Evolutionary conservation across 2,888 invertebrate genomes (phyloP).

Genomic region (Papilio demoleus): DNA sequence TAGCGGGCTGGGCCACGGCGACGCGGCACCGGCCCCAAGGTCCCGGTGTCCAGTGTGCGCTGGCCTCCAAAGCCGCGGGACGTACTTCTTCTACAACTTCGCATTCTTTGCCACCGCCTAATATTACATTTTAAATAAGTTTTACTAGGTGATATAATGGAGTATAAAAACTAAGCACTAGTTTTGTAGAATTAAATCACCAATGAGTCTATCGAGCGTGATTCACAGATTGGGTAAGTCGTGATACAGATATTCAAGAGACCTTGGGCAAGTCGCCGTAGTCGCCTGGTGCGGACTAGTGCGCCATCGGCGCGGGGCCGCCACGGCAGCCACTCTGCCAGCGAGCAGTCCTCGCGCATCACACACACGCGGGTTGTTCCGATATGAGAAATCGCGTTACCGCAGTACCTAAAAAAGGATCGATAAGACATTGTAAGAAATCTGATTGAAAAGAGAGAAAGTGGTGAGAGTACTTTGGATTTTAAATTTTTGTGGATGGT

Average conservation of each 20-base stretch:
- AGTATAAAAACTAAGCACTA: neutral
- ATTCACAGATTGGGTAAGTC: neutral
- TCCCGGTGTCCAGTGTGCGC: slow-evolving; percentile 82
- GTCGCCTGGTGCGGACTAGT: slow-evolving; percentile 70
- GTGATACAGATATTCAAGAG: slow-evolving; percentile 23
- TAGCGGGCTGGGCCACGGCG: slow-evolving; percentile 66
- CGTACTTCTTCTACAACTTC: slow-evolving; percentile 76
- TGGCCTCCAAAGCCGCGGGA: slow-evolving; percentile 72
- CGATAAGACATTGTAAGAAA: neutral
- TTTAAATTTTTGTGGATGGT: neutral
- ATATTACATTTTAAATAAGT: neutral
- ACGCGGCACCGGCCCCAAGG: slow-evolving; percentile 79
- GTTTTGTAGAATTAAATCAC: neutral
- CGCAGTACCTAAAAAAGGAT: slow-evolving; percentile 62
- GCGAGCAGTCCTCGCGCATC: slow-evolving; percentile 79
- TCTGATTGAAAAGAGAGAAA: neutral
- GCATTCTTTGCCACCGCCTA: slow-evolving; percentile 76
- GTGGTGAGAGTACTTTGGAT: neutral
- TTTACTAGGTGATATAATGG: neutral
- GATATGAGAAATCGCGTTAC: slow-evolving; percentile 58
- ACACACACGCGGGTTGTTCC: slow-evolving; percentile 78
- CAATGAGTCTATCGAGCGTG: neutral
- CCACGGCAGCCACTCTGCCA: slow-evolving; percentile 85
- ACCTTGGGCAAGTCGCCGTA: slow-evolving; percentile 76
- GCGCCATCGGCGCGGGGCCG: slow-evolving; percentile 80